Evolutionary conservation across 2,797 vertebrate genomes (phyloP).

Genomic region (Borostomias antarcticus): DNA sequence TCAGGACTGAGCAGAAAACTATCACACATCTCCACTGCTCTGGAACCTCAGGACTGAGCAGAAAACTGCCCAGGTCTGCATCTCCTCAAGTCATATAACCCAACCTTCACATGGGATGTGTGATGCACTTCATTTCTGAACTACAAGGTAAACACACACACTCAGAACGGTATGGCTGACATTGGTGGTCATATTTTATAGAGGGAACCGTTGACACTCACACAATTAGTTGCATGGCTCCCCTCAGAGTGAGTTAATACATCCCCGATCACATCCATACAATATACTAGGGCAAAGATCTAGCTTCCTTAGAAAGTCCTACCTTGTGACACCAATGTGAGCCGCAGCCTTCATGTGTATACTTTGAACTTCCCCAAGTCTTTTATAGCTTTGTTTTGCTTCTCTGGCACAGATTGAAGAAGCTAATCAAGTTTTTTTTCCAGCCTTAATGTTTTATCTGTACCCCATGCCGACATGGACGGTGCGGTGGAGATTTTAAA

Average conservation of each 20-base stretch:
- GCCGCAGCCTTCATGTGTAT: not conserved
- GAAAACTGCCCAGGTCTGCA: slow-evolving; percentile 19
- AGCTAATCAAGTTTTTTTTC: not conserved
- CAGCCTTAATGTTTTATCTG: no score
- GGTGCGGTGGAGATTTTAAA: not conserved
- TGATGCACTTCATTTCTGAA: not conserved
- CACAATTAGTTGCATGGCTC: not conserved
- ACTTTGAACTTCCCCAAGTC: not conserved
- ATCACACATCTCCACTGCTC: not conserved
- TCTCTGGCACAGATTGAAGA: not conserved
- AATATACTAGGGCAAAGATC: not conserved
- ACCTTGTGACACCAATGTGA: not conserved
- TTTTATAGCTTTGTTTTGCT: not conserved
- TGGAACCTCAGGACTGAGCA: not conserved
- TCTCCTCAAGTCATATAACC: slow-evolving; percentile 5
- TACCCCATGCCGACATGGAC: no score
- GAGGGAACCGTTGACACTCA: not conserved
- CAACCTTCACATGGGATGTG: not conserved
- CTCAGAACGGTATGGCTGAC: not conserved
- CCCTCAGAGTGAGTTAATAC: not conserved
- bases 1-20: slow-evolving; percentile 1
- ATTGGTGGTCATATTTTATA: not conserved
- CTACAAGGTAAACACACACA: not conserved
- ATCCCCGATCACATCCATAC: not conserved
- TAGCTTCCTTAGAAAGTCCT: not conserved